These are phyloP conservation scores for Ophion slaviceki DNA, from an alignment of 2,888 invertebrate species.

Conservation along the genomic window DNA sequence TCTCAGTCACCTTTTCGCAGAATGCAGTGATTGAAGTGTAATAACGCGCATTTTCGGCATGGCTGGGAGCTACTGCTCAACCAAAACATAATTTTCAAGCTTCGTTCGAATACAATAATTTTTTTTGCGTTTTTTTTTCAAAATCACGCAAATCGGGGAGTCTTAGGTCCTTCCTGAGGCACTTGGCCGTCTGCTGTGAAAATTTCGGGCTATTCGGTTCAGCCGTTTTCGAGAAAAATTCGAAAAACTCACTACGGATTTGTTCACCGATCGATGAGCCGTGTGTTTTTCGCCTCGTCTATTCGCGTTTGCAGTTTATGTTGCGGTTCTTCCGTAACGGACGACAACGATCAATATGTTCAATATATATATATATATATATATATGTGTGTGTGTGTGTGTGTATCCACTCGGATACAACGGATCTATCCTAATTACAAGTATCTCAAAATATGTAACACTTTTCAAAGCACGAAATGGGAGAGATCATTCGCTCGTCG, in stretches of 20 bases:
- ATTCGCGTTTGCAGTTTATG: background rate
- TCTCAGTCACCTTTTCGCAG: background rate
- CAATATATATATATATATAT: constrained; percentile 36
- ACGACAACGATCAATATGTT: constrained; percentile 40
- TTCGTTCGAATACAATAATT: background rate
- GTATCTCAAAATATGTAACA: constrained; percentile 65
- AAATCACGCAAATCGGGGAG: background rate
- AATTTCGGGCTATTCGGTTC: background rate
- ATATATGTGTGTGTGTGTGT: no score
- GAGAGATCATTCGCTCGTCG: constrained; percentile 35
- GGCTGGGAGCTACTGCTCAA: background rate
- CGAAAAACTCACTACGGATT: background rate
- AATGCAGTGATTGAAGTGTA: background rate
- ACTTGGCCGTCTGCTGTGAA: background rate
- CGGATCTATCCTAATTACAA: constrained; percentile 54
- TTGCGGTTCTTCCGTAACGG: constrained; percentile 24
- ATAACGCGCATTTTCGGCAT: background rate
- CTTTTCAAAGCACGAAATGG: constrained; percentile 59
- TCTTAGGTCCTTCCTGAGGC: background rate
- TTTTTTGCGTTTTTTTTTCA: background rate
- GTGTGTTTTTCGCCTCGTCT: constrained; percentile 35
- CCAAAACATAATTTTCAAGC: background rate
- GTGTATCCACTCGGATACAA: constrained; percentile 36
- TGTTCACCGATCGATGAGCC: background rate
- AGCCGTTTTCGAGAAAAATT: background rate